A percentile compares a stretch with the other conserved stretches of the same genome.
phyloP scores from a whole-genome alignment of 2,113 vertebrate genomes.

The Hippocampus zosterae region DNA sequence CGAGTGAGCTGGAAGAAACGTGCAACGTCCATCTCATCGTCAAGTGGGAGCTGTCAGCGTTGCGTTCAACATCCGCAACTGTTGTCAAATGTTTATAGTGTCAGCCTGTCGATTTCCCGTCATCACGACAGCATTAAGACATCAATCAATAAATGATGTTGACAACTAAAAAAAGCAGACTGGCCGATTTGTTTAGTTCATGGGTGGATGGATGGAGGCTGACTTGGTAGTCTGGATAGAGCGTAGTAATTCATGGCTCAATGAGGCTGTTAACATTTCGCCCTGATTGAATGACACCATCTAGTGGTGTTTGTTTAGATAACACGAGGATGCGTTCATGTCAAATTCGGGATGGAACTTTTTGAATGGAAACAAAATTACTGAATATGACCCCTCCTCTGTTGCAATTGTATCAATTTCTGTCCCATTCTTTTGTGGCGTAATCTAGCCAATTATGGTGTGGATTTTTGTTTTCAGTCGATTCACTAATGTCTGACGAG shows the following conservation, averaged over 20 bases:
- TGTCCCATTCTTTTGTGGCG: neutral
- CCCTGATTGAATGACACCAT: neutral
- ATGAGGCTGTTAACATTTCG: neutral
- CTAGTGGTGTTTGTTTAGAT: neutral
- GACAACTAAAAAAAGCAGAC: neutral
- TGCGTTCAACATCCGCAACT: constrained; percentile 25
- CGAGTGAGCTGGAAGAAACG: neutral
- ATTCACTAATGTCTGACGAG: neutral
- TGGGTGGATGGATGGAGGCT: too few relatives aligned
- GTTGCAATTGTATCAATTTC: too few relatives aligned
- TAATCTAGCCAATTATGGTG: neutral
- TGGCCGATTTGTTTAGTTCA: neutral
- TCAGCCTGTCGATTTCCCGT: neutral
- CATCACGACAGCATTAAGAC: neutral
- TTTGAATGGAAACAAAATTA: neutral
- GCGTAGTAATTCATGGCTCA: too few relatives aligned
- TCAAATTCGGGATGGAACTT: neutral
- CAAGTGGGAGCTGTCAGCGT: constrained; percentile 26
- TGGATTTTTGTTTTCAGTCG: neutral
- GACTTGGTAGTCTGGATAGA: neutral
- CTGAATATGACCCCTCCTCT: neutral
- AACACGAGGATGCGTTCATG: neutral
- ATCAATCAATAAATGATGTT: neutral
- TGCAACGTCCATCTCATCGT: constrained; percentile 4
- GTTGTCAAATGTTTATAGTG: constrained; percentile 28